phyloP scores from a whole-genome alignment of 2,888 invertebrate genomes.

The Leptinotarsa juncta region DNA sequence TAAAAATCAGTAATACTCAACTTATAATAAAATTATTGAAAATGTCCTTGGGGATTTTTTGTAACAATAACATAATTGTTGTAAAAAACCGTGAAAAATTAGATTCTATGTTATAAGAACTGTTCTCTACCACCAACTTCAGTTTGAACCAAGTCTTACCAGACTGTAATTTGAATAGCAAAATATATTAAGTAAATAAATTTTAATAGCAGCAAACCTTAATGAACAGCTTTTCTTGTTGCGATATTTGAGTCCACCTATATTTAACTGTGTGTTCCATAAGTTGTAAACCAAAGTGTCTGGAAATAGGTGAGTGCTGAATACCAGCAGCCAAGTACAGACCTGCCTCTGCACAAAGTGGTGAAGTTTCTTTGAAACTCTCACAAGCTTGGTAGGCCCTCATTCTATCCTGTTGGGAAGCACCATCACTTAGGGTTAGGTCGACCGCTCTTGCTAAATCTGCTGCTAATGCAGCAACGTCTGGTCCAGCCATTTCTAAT shows the following conservation, averaged over 20 bases:
- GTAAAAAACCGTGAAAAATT: no score
- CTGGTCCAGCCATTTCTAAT: slow-evolving; percentile 67
- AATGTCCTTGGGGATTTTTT: no score
- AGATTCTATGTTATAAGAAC: no score
- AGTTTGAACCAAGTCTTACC: no score
- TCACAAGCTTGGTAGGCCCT: slow-evolving; percentile 90
- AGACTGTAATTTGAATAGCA: no score
- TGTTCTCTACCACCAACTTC: no score
- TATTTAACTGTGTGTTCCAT: slow-evolving; percentile 95
- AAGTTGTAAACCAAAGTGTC: slow-evolving; percentile 92
- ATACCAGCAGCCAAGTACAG: slow-evolving; percentile 80
- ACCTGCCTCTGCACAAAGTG: slow-evolving; percentile 89
- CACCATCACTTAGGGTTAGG: slow-evolving; percentile 83
- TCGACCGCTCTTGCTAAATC: slow-evolving; percentile 86
- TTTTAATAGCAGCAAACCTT: slow-evolving; percentile 70
- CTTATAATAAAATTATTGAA: no score
- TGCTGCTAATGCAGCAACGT: slow-evolving; percentile 77
- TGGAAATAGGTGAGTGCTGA: slow-evolving; percentile 81
- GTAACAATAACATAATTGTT: no score
- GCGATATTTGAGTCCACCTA: slow-evolving; percentile 89
- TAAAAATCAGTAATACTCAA: no score
- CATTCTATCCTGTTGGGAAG: slow-evolving; percentile 79
- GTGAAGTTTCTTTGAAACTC: slow-evolving; percentile 87
- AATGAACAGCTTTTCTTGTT: slow-evolving; percentile 88
- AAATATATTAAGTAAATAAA: neutral